phyloP scores from a whole-genome alignment of 23 tunicate genomes.

The Aplidium turbinatum region DNA sequence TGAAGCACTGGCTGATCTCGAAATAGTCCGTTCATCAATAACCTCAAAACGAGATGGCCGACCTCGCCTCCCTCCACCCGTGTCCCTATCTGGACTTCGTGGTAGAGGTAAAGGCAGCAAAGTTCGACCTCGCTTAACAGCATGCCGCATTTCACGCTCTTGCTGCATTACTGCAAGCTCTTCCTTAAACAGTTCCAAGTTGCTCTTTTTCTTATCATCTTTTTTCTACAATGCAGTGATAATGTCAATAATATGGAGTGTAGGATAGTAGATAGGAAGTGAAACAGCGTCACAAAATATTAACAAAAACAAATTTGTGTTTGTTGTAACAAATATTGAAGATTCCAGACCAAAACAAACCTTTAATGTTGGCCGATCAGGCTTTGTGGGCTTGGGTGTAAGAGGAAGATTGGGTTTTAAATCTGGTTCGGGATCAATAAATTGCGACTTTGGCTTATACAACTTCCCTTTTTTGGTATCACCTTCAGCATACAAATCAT shows the following conservation, averaged over 20 bases:
- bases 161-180: constrained; percentile 78
- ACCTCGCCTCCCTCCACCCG: neutral
- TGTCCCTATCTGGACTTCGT: constrained; percentile 27
- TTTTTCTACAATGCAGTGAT: constrained; percentile 72
- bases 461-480: constrained; percentile 66
- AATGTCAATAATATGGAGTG: neutral
- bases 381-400: constrained; percentile 57
- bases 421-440: constrained; percentile 50
- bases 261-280: neutral
- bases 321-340: too few relatives aligned
- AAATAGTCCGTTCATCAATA: constrained; percentile 39
- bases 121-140: constrained; percentile 45
- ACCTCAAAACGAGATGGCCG: constrained; percentile 70
- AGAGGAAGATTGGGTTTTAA: constrained; percentile 24
- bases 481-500: too few relatives aligned
- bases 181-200: constrained; percentile 89
- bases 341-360: constrained; percentile 20
- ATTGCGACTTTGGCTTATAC: constrained; percentile 80
- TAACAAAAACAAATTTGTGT: too few relatives aligned
- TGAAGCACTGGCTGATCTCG: constrained; percentile 32
- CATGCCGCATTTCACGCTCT: constrained; percentile 86
- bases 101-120: neutral
- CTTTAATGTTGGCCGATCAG: constrained; percentile 67
- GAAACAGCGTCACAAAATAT: constrained; percentile 7
- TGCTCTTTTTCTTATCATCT: constrained; percentile 87